Evolutionary conservation across 2,797 vertebrate species (phyloP).

Genomic region (Takifugu ocellatus): DNA sequence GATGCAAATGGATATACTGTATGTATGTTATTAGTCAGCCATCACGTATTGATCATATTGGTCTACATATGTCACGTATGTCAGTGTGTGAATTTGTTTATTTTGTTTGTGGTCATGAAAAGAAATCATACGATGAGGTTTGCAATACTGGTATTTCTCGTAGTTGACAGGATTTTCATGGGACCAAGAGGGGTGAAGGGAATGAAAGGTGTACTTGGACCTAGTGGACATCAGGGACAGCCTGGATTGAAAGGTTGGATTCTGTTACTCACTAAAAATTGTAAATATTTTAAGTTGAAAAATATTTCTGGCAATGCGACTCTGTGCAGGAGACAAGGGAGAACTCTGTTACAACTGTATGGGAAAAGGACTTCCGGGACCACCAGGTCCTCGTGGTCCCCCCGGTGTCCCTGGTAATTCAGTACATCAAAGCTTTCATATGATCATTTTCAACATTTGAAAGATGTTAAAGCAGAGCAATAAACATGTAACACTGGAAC

Average conservation of each 20-base stretch:
- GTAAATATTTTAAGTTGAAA: no score
- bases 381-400: constrained; percentile 38
- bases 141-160: constrained; percentile 22
- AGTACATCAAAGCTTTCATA: background rate
- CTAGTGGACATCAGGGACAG: constrained; percentile 29
- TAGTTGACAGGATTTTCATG: constrained; percentile 44
- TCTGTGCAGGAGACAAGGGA: constrained; percentile 50
- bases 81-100: background rate
- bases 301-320: background rate
- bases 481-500: background rate
- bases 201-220: constrained; percentile 39
- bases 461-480: background rate
- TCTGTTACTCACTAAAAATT: background rate
- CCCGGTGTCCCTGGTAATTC: constrained; percentile 54
- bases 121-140: background rate
- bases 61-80: background rate
- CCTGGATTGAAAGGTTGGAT: constrained; percentile 61
- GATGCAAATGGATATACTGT: no score
- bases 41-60: background rate
- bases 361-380: constrained; percentile 32
- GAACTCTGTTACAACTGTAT: constrained; percentile 43
- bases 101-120: background rate
- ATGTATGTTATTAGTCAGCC: background rate
- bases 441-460: background rate
- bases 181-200: constrained; percentile 54